phyloP scores from a whole-genome alignment of 2,888 invertebrate species.

The Lissocephala sabroskyi region DNA sequence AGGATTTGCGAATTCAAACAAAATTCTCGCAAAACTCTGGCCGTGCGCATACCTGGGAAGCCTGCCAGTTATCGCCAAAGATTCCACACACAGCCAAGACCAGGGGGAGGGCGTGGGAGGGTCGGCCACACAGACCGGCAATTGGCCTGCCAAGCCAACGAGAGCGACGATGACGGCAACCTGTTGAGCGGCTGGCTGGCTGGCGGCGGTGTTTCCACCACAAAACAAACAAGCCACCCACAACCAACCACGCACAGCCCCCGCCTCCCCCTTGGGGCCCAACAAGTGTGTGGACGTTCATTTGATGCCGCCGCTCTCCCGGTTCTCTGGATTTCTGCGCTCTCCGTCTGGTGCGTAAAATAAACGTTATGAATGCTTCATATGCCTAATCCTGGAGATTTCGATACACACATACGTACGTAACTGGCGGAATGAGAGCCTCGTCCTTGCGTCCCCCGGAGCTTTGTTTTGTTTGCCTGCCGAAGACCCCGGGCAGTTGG shows the following conservation, averaged over 20 bases:
- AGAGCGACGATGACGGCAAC: background rate
- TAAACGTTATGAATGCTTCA: constrained; percentile 70
- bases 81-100: no score
- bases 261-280: no score
- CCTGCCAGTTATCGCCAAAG: no score
- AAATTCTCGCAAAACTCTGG: constrained; percentile 26
- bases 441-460: no score
- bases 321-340: constrained; percentile 5
- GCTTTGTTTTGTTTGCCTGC: no score
- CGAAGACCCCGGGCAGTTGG: no score
- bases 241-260: constrained; percentile 19
- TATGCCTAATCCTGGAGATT: constrained; percentile 72
- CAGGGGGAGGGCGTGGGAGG: no score
- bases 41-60: no score
- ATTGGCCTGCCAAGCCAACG: background rate
- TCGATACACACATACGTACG: constrained; percentile 69
- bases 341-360: constrained; percentile 30
- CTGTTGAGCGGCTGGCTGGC: background rate
- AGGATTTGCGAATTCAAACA: constrained; percentile 49
- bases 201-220: background rate
- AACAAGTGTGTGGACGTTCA: constrained; percentile 49
- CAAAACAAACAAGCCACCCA: constrained; percentile 20
- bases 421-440: constrained; percentile 19
- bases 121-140: no score
- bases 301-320: constrained; percentile 5